phyloP scores from a whole-genome alignment of 1,140 invertebrate genomes.

The Bombus superbus region DNA sequence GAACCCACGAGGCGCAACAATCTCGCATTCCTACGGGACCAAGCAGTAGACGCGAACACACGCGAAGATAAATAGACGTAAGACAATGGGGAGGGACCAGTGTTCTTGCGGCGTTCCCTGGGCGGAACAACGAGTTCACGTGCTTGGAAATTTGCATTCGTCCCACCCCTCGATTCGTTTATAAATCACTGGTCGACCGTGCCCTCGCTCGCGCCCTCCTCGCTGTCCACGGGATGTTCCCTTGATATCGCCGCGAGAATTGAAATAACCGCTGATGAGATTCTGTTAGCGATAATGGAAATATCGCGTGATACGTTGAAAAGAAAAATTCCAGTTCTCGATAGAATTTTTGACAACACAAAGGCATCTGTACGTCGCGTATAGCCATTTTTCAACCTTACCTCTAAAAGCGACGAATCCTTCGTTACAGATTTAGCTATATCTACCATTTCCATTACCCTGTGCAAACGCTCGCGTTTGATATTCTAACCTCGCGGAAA shows the following conservation, averaged over 20 bases:
- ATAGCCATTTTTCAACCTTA: too few species aligned
- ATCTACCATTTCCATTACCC: too few species aligned
- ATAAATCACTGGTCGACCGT: constrained; percentile 71
- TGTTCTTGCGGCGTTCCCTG: constrained; percentile 50
- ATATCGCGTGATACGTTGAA: background rate
- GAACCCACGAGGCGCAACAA: constrained; percentile 37
- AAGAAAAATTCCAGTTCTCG: background rate
- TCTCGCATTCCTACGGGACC: constrained; percentile 47
- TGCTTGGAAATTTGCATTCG: constrained; percentile 75
- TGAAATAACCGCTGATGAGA: background rate
- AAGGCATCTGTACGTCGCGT: too few species aligned
- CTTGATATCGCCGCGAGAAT: background rate
- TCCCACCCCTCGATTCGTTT: constrained; percentile 67
- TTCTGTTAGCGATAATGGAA: background rate
- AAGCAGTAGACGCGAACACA: constrained; percentile 33
- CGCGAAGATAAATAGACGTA: constrained; percentile 71
- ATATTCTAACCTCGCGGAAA: too few species aligned
- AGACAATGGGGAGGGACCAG: constrained; percentile 70
- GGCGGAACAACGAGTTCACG: constrained; percentile 67
- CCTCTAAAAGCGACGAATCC: too few species aligned
- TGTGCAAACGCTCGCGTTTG: too few species aligned
- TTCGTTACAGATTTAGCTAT: too few species aligned
- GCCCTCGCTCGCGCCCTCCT: constrained; percentile 14
- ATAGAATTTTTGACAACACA: too few species aligned
- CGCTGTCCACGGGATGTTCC: constrained; percentile 41